Conservation (phyloP, 2,797 vertebrate genomes). For the Poeciliopsis presidionis region DNA sequence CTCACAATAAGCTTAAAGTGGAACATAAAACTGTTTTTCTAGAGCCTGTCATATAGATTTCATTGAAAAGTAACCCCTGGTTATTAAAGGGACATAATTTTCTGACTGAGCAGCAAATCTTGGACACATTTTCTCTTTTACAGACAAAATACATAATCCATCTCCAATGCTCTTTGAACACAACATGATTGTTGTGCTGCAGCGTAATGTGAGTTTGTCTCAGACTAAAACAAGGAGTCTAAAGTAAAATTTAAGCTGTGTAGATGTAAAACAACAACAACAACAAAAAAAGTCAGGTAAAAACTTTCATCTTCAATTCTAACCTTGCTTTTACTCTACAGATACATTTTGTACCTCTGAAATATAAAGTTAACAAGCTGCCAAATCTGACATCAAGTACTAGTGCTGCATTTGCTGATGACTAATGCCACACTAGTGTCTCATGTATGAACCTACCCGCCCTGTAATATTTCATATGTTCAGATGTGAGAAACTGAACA, state of each 20-base stretch:
- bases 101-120: slow-evolving; percentile 41
- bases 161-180: not conserved
- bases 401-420: slow-evolving; percentile 12
- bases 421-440: not conserved
- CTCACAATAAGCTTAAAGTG: slow-evolving; percentile 73
- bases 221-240: slow-evolving; percentile 15
- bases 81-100: slow-evolving; percentile 76
- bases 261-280: too few species aligned
- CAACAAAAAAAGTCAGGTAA: slow-evolving; percentile 1
- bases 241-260: not conserved
- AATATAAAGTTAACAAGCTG: slow-evolving; percentile 44
- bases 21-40: slow-evolving; percentile 62
- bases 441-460: not conserved
- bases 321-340: not conserved
- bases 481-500: not conserved
- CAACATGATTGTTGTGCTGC: slow-evolving; percentile 15
- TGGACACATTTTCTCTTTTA: slow-evolving; percentile 23
- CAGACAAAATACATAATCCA: slow-evolving; percentile 5
- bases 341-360: not conserved
- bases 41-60: slow-evolving; percentile 49
- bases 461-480: not conserved
- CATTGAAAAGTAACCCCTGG: slow-evolving; percentile 50
- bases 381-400: slow-evolving; percentile 25
- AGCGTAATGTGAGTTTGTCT: slow-evolving; percentile 2
- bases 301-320: slow-evolving; percentile 14